These are phyloP conservation scores for Philypnodon macrostomus DNA, from an alignment of 2,797 vertebrate species.

Conservation along the genomic window DNA sequence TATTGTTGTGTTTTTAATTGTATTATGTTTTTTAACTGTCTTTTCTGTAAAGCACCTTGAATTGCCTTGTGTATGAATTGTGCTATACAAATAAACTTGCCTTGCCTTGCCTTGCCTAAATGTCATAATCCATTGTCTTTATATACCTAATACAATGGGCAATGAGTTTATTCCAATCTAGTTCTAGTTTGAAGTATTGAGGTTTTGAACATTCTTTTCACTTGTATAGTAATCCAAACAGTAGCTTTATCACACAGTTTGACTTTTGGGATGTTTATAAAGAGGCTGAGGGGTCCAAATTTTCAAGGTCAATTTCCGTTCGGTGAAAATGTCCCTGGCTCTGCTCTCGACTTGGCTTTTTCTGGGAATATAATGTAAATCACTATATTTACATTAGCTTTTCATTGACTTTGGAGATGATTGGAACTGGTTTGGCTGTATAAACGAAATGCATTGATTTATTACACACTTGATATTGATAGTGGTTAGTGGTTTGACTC, in stretches of 20 bases:
- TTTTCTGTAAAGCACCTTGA: too few species aligned
- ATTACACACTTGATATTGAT: not conserved
- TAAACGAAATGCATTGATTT: not conserved
- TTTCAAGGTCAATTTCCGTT: not conserved
- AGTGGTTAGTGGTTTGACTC: not conserved
- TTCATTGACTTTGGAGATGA: not conserved
- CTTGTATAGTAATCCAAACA: not conserved
- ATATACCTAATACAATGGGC: too few species aligned
- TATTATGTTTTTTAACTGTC: too few species aligned
- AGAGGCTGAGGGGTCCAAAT: not conserved
- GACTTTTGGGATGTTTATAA: conserved; percentile 1
- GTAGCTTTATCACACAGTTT: not conserved
- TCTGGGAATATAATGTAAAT: too few species aligned
- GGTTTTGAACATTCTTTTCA: too few species aligned
- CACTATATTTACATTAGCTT: not conserved
- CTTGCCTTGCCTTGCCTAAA: too few species aligned
- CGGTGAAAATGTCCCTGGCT: not conserved
- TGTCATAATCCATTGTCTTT: too few species aligned
- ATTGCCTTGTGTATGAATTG: too few species aligned
- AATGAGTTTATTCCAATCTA: too few species aligned
- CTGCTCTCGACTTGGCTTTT: not conserved
- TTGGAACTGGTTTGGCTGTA: not conserved
- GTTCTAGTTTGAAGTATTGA: too few species aligned
- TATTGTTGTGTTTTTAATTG: too few species aligned
- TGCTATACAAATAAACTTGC: too few species aligned